Evolutionary conservation across 1,140 invertebrate species (phyloP).

Genomic region (Dufourea novaeangliae): DNA sequence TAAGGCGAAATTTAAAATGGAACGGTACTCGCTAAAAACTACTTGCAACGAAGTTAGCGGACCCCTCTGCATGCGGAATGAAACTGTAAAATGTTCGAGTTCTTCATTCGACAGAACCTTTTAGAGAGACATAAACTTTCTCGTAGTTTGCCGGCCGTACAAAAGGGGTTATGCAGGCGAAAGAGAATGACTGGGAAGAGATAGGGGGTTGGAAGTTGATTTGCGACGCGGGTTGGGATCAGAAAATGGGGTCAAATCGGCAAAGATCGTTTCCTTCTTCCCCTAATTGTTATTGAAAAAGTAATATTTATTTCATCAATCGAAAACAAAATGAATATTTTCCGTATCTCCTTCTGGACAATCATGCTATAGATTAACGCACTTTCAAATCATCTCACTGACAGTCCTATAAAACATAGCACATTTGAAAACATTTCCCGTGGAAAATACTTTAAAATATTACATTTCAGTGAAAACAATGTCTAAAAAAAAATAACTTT

Average conservation of each 20-base stretch:
- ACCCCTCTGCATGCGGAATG: neutral
- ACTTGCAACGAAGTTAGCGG: slow-evolving; percentile 9
- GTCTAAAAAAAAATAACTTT: too few relatives aligned
- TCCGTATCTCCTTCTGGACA: too few relatives aligned
- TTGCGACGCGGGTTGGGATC: slow-evolving; percentile 10
- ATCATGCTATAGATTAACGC: too few relatives aligned
- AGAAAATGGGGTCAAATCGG: slow-evolving; percentile 1
- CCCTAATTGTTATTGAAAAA: too few relatives aligned
- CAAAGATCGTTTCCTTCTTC: neutral
- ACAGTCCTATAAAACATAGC: too few relatives aligned
- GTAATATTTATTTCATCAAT: too few relatives aligned
- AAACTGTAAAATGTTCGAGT: slow-evolving; percentile 11
- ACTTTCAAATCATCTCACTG: too few relatives aligned
- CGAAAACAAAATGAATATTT: too few relatives aligned
- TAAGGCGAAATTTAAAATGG: neutral
- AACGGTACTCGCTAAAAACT: neutral
- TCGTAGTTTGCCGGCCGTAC: neutral
- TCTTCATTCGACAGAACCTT: slow-evolving; percentile 39
- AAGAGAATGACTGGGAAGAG: slow-evolving; percentile 15
- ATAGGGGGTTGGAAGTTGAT: slow-evolving; percentile 21
- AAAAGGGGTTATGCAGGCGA: slow-evolving; percentile 18
- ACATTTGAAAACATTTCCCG: too few relatives aligned
- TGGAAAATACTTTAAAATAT: too few relatives aligned
- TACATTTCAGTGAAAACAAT: too few relatives aligned
- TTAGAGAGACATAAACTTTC: slow-evolving; percentile 27